Evolutionary conservation across 2,888 invertebrate species (phyloP).

Genomic region (Andricus curvator): DNA sequence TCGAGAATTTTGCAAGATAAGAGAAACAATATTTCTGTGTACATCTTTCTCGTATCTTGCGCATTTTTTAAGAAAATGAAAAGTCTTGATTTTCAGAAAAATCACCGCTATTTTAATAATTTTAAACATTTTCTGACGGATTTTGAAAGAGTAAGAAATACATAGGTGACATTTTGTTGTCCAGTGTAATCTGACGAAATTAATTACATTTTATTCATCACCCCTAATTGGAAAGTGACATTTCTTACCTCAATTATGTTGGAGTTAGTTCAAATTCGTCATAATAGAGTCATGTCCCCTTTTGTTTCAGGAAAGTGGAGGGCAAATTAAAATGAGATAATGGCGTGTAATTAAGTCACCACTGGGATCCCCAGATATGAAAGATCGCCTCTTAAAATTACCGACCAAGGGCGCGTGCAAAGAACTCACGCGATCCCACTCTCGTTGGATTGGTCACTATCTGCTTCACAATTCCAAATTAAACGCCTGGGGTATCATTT

Average conservation of each 20-base stretch:
- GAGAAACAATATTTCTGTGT: too few relatives aligned
- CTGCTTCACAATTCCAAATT: conserved; percentile 38
- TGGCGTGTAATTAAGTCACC: conserved; percentile 36
- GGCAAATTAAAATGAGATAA: conserved; percentile 19
- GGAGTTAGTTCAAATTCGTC: background rate
- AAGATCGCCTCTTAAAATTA: conserved; percentile 39
- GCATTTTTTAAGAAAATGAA: too few relatives aligned
- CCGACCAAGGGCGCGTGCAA: background rate
- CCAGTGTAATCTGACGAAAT: background rate
- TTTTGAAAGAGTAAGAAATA: too few relatives aligned
- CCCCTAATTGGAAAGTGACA: background rate
- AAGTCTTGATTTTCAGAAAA: too few relatives aligned
- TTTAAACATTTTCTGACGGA: too few relatives aligned
- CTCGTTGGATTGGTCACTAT: conserved; percentile 37
- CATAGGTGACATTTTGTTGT: too few relatives aligned
- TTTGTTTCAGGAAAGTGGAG: conserved; percentile 28
- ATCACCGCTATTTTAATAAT: too few relatives aligned
- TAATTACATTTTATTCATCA: background rate
- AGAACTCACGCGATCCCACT: conserved; percentile 37
- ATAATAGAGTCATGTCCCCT: conserved; percentile 19
- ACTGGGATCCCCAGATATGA: conserved; percentile 34
- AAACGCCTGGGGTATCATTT: conserved; percentile 36
- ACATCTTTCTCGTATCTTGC: too few relatives aligned
- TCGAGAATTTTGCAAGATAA: too few relatives aligned
- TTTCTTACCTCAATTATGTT: background rate